Percentiles rank a stretch among this genome's conserved stretches.
These are phyloP conservation scores for Agrypnus murinus DNA, from an alignment of 2,888 invertebrate genomes.

Conservation along the genomic window DNA sequence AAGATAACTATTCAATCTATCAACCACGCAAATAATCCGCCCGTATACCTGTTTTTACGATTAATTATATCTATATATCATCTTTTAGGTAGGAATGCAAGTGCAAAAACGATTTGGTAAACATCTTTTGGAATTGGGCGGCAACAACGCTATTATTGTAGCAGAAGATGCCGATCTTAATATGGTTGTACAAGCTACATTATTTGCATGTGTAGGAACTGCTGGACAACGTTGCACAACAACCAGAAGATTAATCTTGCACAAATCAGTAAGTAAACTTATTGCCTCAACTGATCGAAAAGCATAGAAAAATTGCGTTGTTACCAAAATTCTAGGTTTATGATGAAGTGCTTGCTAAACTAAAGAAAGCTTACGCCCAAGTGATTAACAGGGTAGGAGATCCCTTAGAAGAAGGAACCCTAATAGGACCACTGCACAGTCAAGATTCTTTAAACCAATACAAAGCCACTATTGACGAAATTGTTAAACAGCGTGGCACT, in stretches of 20 bases:
- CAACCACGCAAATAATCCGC: too few species aligned
- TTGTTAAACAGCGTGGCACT: constrained; percentile 80
- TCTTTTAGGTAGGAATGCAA: constrained; percentile 84
- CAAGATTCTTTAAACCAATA: constrained; percentile 84
- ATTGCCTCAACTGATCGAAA: neutral
- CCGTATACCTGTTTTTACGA: neutral
- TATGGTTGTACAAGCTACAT: constrained; percentile 92
- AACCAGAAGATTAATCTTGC: constrained; percentile 90
- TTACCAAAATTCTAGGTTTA: constrained; percentile 80
- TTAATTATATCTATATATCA: neutral
- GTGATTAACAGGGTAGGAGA: constrained; percentile 89
- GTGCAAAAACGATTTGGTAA: constrained; percentile 97
- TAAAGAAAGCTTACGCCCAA: constrained; percentile 87
- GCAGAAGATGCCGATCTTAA: constrained; percentile 94
- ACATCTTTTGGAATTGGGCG: constrained; percentile 94
- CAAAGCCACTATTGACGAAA: constrained; percentile 82
- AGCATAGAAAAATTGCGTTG: neutral
- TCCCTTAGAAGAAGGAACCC: constrained; percentile 85
- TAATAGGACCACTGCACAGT: constrained; percentile 95
- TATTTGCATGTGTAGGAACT: constrained; percentile 98
- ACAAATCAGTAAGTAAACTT: constrained; percentile 79
- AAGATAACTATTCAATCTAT: too few species aligned
- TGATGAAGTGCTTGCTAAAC: constrained; percentile 80
- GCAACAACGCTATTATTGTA: constrained; percentile 97
- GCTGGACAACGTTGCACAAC: constrained; percentile 98